phyloP scores from a whole-genome alignment of 2,113 vertebrate species.

The Silurus meridionalis region DNA sequence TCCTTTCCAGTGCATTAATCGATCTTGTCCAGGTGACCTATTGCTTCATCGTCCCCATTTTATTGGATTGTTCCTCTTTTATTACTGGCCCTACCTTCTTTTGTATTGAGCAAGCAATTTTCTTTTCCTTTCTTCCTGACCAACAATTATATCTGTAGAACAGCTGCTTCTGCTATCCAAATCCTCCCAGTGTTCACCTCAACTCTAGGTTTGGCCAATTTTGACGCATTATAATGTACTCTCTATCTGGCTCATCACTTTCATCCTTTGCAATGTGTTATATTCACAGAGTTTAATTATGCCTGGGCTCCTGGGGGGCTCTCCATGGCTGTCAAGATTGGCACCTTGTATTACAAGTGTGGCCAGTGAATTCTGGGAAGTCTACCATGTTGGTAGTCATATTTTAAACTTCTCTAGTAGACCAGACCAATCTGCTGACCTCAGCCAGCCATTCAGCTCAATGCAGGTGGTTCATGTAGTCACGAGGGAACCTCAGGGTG shows the following conservation, averaged over 20 bases:
- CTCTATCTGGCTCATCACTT: not conserved
- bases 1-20: not conserved
- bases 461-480: not conserved
- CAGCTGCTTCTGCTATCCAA: not conserved
- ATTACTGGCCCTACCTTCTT: not conserved
- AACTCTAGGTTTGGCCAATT: not conserved
- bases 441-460: not conserved
- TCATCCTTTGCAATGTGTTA: not conserved
- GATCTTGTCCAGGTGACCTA: not conserved
- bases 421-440: not conserved
- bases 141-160: not conserved
- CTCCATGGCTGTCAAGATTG: not conserved
- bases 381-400: not conserved
- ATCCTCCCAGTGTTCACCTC: not conserved
- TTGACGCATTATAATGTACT: not conserved
- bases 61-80: not conserved
- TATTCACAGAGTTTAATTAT: not conserved
- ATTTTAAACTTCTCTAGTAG: not conserved
- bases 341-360: not conserved
- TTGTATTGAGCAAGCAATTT: not conserved
- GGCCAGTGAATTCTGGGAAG: not conserved
- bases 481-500: not conserved
- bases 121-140: not conserved
- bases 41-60: not conserved
- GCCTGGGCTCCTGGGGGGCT: not conserved